A percentile compares a stretch with the other conserved stretches of the same genome.
These are phyloP conservation scores for Hemichromis elongatus DNA, from an alignment of 2,113 vertebrate species.

Conservation along the genomic window DNA sequence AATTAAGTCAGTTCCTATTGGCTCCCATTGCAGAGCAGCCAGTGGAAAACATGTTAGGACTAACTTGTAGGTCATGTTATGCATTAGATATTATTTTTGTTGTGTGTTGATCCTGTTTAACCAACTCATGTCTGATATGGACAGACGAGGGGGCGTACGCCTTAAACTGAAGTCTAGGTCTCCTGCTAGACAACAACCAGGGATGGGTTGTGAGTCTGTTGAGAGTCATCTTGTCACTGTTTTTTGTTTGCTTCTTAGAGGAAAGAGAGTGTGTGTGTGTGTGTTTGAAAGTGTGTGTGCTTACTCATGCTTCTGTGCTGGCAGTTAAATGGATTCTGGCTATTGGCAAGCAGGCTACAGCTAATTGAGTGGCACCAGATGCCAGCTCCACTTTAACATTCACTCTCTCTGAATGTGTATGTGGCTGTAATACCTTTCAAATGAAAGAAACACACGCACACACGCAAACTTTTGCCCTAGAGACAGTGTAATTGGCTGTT, in stretches of 20 bases:
- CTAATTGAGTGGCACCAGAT: conserved; percentile 69
- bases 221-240: background rate
- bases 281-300: background rate
- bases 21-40: background rate
- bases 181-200: background rate
- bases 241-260: conserved; percentile 1
- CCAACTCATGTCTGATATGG: background rate
- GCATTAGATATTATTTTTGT: background rate
- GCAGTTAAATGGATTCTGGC: conserved; percentile 61
- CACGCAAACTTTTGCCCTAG: conserved; percentile 26
- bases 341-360: conserved; percentile 59
- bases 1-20: background rate
- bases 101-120: background rate
- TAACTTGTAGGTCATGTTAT: background rate
- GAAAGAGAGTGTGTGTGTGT: background rate
- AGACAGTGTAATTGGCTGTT: conserved; percentile 70
- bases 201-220: background rate
- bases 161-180: background rate
- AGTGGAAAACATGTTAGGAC: background rate
- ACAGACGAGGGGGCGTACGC: background rate
- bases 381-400: conserved; percentile 61
- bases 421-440: conserved; percentile 2
- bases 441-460: conserved; percentile 3
- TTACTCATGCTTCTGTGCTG: conserved; percentile 46
- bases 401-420: conserved; percentile 19